Percentiles rank a stretch among this genome's conserved stretches.
phyloP scores from a whole-genome alignment of 2,888 invertebrate species.

The Drosophila cracens region DNA sequence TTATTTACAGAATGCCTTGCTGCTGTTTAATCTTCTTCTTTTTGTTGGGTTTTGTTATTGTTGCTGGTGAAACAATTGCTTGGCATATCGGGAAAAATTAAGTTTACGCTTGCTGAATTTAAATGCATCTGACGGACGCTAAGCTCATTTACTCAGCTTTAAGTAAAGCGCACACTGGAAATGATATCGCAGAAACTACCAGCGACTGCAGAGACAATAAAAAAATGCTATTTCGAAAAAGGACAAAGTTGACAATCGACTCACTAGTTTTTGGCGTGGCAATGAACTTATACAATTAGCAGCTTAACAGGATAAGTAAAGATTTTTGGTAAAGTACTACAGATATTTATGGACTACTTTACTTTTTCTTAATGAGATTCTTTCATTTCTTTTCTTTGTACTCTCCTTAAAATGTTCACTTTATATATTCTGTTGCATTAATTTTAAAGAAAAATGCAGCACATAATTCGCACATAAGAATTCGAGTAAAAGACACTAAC shows the following conservation, averaged over 20 bases:
- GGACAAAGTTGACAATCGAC: conserved; percentile 7
- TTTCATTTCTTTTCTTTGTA: not conserved
- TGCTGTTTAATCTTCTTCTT: not conserved
- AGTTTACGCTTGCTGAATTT: conserved; percentile 72
- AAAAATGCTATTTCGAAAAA: not conserved
- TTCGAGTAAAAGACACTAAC: not conserved
- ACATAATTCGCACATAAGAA: not conserved
- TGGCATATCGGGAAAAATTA: conserved; percentile 71
- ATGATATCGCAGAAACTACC: conserved; percentile 21
- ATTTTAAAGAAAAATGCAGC: not conserved
- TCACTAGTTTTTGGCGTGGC: not conserved
- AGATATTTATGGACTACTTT: not conserved
- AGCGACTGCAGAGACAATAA: conserved; percentile 6
- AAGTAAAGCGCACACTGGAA: conserved; percentile 25
- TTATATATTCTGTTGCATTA: not conserved
- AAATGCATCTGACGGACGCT: conserved; percentile 56
- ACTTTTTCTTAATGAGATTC: not conserved
- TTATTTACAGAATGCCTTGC: conserved; percentile 26
- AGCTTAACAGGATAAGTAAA: not conserved
- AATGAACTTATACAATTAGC: not conserved
- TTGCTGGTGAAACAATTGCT: conserved; percentile 55
- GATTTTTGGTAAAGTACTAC: not conserved
- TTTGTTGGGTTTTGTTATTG: conserved; percentile 16
- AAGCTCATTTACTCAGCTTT: conserved; percentile 38
- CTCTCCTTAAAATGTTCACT: too few species aligned